Conservation (phyloP, 2,797 vertebrate species). For the Eleutherodactylus coqui region DNA sequence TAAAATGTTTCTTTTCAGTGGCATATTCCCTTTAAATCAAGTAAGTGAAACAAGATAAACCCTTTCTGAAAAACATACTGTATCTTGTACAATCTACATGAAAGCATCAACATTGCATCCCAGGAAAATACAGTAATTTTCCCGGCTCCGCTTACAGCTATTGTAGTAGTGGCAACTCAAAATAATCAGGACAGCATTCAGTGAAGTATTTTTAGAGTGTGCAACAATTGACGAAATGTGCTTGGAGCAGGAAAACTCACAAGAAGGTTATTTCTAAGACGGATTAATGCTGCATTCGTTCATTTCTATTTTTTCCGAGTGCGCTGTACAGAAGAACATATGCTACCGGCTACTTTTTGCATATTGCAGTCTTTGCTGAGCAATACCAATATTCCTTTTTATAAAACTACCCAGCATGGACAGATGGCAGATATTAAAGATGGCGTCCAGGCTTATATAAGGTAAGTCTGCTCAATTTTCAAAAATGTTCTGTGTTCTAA, state of each 20-base stretch:
- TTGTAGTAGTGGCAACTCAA: background rate
- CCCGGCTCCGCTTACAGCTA: background rate
- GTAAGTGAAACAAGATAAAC: background rate
- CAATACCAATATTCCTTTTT: slow-evolving; percentile 31
- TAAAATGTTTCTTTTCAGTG: too few species aligned
- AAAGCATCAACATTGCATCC: background rate
- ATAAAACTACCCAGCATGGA: background rate
- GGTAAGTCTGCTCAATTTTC: background rate
- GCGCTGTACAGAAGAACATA: slow-evolving; percentile 48
- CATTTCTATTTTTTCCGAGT: slow-evolving; percentile 33
- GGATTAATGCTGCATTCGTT: slow-evolving; percentile 49
- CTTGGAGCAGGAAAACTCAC: slow-evolving; percentile 23
- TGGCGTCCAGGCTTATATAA: background rate
- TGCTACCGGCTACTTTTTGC: slow-evolving; percentile 4
- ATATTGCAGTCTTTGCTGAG: background rate
- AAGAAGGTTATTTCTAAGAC: slow-evolving; percentile 29
- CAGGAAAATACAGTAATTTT: background rate
- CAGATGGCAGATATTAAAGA: background rate
- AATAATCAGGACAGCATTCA: slow-evolving; percentile 16
- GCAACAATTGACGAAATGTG: slow-evolving; percentile 26
- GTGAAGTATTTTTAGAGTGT: slow-evolving; percentile 33
- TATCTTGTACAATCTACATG: background rate
- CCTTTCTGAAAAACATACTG: background rate
- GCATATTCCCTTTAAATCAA: background rate
- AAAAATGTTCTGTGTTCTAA: background rate